Conservation (phyloP, 2,797 vertebrate genomes). For the Gallinago nigripennis region DNA sequence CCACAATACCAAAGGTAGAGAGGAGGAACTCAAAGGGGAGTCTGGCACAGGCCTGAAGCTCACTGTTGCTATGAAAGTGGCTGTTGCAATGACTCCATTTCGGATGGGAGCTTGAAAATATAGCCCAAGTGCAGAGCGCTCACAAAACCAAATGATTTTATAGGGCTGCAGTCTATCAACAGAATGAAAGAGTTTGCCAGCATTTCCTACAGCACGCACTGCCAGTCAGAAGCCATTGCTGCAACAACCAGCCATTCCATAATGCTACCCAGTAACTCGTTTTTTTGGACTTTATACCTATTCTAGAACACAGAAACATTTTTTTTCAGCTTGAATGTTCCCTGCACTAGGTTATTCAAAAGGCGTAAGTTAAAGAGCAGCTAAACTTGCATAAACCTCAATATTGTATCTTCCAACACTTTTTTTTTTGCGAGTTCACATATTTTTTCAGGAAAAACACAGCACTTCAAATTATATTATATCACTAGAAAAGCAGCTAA, state of each 20-base stretch:
- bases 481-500: neutral
- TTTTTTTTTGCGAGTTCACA: neutral
- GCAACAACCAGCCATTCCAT: neutral
- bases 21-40: neutral
- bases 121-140: neutral
- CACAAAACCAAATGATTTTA: neutral
- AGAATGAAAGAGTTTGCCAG: neutral
- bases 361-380: neutral
- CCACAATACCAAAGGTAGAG: neutral
- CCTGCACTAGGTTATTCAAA: neutral
- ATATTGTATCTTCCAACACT: accelerated
- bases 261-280: neutral
- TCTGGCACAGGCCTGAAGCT: neutral
- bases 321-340: neutral
- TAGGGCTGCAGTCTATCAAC: neutral
- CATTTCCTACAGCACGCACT: neutral
- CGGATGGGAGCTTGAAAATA: neutral
- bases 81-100: neutral
- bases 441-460: neutral
- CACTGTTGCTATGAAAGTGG: neutral
- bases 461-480: neutral
- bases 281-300: neutral
- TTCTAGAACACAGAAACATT: neutral
- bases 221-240: neutral
- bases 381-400: neutral